These are phyloP conservation scores for Cantharis flavilabris DNA, from an alignment of 2,888 invertebrate genomes.

Conservation along the genomic window DNA sequence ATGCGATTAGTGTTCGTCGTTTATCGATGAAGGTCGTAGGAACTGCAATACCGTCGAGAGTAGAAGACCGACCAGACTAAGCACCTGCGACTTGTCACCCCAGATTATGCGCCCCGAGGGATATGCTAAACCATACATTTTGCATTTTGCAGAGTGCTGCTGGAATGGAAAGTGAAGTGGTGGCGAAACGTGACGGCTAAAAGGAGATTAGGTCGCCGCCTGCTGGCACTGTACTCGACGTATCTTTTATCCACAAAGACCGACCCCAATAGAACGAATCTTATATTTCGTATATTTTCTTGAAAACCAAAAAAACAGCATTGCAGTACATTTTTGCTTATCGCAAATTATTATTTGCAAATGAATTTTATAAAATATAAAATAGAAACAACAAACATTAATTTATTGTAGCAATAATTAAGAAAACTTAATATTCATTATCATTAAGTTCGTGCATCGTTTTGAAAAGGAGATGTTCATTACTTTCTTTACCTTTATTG, in stretches of 20 bases:
- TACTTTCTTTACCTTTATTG: slow-evolving; percentile 17
- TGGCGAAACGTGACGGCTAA: slow-evolving; percentile 51
- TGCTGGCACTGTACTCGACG: slow-evolving; percentile 28
- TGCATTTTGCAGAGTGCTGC: slow-evolving; percentile 46
- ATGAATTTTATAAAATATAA: background rate
- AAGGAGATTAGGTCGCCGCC: slow-evolving; percentile 29
- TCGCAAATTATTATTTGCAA: background rate
- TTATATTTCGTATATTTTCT: slow-evolving; percentile 9
- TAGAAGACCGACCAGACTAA: slow-evolving; percentile 41
- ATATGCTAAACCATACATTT: slow-evolving; percentile 47
- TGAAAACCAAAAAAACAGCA: slow-evolving; percentile 2
- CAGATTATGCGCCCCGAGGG: slow-evolving; percentile 49
- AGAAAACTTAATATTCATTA: background rate
- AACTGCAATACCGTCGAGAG: slow-evolving; percentile 15
- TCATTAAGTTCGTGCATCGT: background rate
- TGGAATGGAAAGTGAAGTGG: slow-evolving; percentile 58
- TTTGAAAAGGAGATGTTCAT: slow-evolving; percentile 4
- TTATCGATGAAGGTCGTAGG: slow-evolving; percentile 22
- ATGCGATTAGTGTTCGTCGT: slow-evolving; percentile 44
- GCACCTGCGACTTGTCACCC: slow-evolving; percentile 54
- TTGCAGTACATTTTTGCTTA: background rate
- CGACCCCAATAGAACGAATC: slow-evolving; percentile 10
- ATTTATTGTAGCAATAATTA: background rate
- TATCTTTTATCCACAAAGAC: slow-evolving; percentile 22
- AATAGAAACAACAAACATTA: background rate